Base-by-base conservation (phyloP, 1,140 invertebrate species). In the Drosophila parabipectinata region DNA sequence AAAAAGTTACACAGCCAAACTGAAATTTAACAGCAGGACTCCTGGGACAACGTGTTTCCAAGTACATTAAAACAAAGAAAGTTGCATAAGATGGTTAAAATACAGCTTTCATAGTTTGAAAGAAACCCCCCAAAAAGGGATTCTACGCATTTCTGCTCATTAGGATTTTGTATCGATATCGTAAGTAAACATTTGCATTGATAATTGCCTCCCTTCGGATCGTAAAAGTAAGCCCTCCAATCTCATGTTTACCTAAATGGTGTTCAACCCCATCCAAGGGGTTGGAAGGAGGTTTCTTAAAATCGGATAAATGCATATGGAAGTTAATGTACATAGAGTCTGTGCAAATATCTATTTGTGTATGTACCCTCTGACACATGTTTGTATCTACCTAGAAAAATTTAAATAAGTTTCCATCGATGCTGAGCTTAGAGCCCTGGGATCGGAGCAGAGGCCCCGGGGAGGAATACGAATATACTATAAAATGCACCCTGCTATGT, bases 401-500 rank as follows among this genome's bases (percentile, higher is more conserved):
- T 73, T 73, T 72, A n/a, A 73, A 76, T 76, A 76, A 63, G 52
- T 57, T 69, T 66, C 26, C 34, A 44, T 66, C 63, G 72, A 62
- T 54, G 48, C 44, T n/a, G 45, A 79, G 56, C 53, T 75, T 60
- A 52, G 58, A 58, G 39, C 37, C 58, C 45, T 60, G 39, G 48
- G 41, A 52, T 48, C 32, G 18, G 3, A 18, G 15, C 44, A 47
- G 44, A 44, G 44, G 18, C 15, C 18, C 4, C 21, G 51, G 63
- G 45, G 61, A 63, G 67, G 61, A 61, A 73, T 56, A 44, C 15
- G 34, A 37, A 44, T 8, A 61, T 55, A 53, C 48, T 41, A 73
- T 88, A 58, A 88, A 88, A 79, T 88, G 75, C 83, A 87, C 82
- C 82, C 82, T 82, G 83, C 71, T 87, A 79, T 79, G 51, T 83